Base-by-base conservation (phyloP, 1,140 invertebrate species). In the Scaptomyza montana region DNA sequence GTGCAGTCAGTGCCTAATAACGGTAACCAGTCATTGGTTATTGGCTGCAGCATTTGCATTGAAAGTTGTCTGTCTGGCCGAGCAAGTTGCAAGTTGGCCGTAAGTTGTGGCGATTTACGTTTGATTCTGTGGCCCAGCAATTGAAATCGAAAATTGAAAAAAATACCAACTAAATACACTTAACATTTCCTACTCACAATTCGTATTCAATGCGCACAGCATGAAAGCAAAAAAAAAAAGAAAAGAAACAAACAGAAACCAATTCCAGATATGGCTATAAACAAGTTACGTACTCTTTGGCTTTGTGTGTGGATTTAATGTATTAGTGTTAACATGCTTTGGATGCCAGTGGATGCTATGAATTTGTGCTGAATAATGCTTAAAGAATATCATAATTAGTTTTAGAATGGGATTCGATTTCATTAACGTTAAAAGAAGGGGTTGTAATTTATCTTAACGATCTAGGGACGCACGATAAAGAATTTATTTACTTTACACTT, bases 31-130 rank as follows among this genome's bases (percentile, higher is more conserved):
- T 66, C 46, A 43, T 57, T 57, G 8, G 33, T 9, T 36, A 36
- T 5, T 30, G 54, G 49, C 55, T 33, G 33, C 51, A 68, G 66
- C 74, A 85, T 86, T 86, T 86, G 82, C 81, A 87, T 86, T 87
- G 81, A 86, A 86, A 86, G 81, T 86, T 87, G 81, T 86, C 62
- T 59, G 46, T 28, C 47, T 16, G 39, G 56, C 63, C 55, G 36
- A 21, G 56, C 53, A 21, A 47, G 55, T 61, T 41, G 36, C 46
- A 36, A 36, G 33, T 36, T 36, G 33, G 33, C 33, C 30, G 30
- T 33, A 33, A 33, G 30, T 7, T 33, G 30, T 7, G 30, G 2
- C 30, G 6, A 7, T 30, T 30, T 7, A 30, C 5, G 3, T 25
- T 13, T 25, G n/a, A 64, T 36, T 61, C 25, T 60, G 5, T 59